Base-by-base conservation (phyloP, 2,888 invertebrate species). In the Philereme transversata region DNA sequence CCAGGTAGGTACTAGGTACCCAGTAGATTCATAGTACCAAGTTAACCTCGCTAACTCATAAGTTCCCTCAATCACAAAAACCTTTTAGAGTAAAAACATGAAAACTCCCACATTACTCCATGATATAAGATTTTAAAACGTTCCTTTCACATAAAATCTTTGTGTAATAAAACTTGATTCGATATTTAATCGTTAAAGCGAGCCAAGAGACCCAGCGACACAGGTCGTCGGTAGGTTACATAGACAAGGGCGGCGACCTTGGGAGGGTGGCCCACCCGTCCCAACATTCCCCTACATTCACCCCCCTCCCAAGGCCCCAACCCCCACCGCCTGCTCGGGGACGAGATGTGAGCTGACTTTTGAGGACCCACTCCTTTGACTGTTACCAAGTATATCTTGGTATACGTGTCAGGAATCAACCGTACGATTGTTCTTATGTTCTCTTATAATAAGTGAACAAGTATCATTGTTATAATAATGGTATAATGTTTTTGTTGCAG, bases 181-280 rank as follows among this genome's bases (percentile, higher is more conserved):
- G 78, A 83, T 84, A 84, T 84, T 67, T 83, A 83, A 88, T 84
- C 80, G 81, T 82, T 78, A 79, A 75, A 79, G 79, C 79, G 75
- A 77, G 72, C 70, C 62, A 51, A 63, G 76, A 77, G 80, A 74
- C 81, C 81, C 81, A 82, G 83, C 86, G 87, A 85, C 86, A 74
- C 76, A 82, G 84, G 85, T 86, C 87, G 87, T 74, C 75, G 80
- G 83, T 83, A 82, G 83, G 87, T 84, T 87, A 86, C 82, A 80
- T 86, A 84, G 84, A 79, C 85, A 83, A 85, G 88, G 87, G 83
- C 87, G 89, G 85, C 78, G 90, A 90, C 91, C 90, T 91, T 91
- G 91, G 81, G 74, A 43, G 51, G 55, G 51, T 54, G 51, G 51
- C 41, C 59, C 76, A 74, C 67, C 72, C 75, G 66, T 68, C 63